Evolutionary conservation across 2,113 vertebrate species (phyloP), one percentile per base, ranked within the genome.

Genomic region (Proterorhinus semilunaris): DNA sequence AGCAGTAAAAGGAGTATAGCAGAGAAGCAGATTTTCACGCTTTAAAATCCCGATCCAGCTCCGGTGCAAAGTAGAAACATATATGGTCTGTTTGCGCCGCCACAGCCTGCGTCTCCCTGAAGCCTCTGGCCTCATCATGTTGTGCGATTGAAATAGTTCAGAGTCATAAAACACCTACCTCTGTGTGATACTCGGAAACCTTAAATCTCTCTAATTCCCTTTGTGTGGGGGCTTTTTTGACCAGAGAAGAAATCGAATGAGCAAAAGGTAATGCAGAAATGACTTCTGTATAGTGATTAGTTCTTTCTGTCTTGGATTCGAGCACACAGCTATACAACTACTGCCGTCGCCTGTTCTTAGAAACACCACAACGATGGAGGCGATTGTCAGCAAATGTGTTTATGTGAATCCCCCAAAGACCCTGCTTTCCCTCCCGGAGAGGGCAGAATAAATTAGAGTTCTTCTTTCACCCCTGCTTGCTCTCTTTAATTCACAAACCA

Each of bases 401-500:
- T 69, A 45, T 47, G 13, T 64, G 76, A 82, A 80, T 79, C 71
- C 75, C 85, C 81, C 16, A 45, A 71, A 64, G 74, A 62, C 54
- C 65, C 52, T 36, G 52, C 57, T 64, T 8, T 8, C 68, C 68
- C 68, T 84, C 75, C 87, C 82, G 61, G 79, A 74, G 81, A 86
- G 79, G 75, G 58, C 53, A 70, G 84, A 86, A 87, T 85, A 76
- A 88, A 90, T 90, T 76, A 89, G 74, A 81, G 83, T 69, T 82
- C 81, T 83, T 90, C 42, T 58, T 87, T 88, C 75, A 86, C 89
- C 85, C 70, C 73, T 84, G 84, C 84, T 87, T 77, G 76, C 86
- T 78, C 85, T 86, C 79, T 89, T 87, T 90, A 92, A 92, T 92
- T 90, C 90, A 90, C 83, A 92, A 91, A 90, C 83, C 91, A 93